A percentile compares a stretch with the other conserved stretches of the same genome.
These are phyloP conservation scores for Calephelis nemesis DNA, from an alignment of 1,140 invertebrate species.

Conservation along the genomic window DNA sequence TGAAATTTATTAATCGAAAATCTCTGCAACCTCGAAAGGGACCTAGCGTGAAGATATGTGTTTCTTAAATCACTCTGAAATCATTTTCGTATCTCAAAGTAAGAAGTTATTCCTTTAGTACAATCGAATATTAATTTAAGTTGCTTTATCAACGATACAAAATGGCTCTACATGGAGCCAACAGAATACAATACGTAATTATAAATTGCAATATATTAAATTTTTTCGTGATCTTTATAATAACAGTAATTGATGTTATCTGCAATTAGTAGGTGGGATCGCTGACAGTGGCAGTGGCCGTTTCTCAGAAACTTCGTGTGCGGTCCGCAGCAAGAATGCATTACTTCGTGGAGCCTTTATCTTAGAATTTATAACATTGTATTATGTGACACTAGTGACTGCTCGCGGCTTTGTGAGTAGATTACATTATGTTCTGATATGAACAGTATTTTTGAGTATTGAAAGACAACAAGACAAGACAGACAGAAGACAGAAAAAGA, in stretches of 20 bases:
- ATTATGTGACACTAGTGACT: not conserved
- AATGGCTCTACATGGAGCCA: not conserved
- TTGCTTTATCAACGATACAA: not conserved
- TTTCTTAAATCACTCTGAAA: too few species aligned
- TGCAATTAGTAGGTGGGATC: conserved; percentile 20
- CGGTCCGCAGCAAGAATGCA: not conserved
- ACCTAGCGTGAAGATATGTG: too few species aligned
- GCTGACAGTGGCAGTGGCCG: not conserved
- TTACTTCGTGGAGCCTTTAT: conserved; percentile 13
- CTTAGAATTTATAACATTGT: conserved; percentile 11
- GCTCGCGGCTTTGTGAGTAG: not conserved
- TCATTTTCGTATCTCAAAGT: too few species aligned
- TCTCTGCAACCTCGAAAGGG: too few species aligned
- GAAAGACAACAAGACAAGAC: not conserved
- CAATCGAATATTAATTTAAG: too few species aligned
- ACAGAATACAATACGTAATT: not conserved
- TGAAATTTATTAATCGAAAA: too few species aligned
- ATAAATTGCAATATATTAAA: not conserved
- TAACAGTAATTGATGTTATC: conserved; percentile 18
- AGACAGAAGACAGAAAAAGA: too few species aligned
- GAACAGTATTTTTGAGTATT: not conserved
- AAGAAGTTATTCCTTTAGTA: too few species aligned
- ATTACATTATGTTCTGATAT: not conserved
- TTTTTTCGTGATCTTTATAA: conserved; percentile 19
- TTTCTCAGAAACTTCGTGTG: conserved; percentile 15